Percentiles rank a stretch among this genome's conserved stretches.
Evolutionary conservation across 1,140 invertebrate genomes (phyloP).

Genomic region (Leptinotarsa lineolata): DNA sequence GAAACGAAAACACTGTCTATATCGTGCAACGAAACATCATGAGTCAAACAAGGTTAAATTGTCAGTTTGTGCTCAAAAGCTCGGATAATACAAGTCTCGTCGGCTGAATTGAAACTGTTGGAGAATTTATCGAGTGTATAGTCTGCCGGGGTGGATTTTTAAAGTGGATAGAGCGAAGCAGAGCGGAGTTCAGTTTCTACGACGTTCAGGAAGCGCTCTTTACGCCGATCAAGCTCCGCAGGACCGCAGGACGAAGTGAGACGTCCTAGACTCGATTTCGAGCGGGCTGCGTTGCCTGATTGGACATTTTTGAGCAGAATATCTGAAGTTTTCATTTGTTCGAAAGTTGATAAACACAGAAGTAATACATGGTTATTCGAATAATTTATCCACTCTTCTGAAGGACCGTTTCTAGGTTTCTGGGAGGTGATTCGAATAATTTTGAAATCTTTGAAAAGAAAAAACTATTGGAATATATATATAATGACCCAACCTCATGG

Average conservation of each 20-base stretch:
- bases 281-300: not conserved
- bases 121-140: constrained; percentile 25
- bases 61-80: constrained; percentile 11
- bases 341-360: too few relatives aligned
- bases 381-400: too few relatives aligned
- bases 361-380: too few relatives aligned
- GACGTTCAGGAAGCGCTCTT: constrained; percentile 21
- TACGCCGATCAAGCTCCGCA: constrained; percentile 20
- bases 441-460: too few relatives aligned
- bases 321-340: not conserved
- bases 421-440: too few relatives aligned
- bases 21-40: too few relatives aligned
- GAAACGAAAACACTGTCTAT: too few relatives aligned
- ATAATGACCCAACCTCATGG: too few relatives aligned
- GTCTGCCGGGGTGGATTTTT: constrained; percentile 15
- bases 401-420: too few relatives aligned
- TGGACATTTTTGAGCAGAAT: not conserved
- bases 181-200: constrained; percentile 10
- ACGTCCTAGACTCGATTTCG: constrained; percentile 3
- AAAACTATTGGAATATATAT: too few relatives aligned
- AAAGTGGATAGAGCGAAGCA: constrained; percentile 17
- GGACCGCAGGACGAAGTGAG: constrained; percentile 19
- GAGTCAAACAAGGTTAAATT: constrained; percentile 18
- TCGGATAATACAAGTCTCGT: constrained; percentile 5
- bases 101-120: constrained; percentile 24